These are phyloP conservation scores for Meloe dianella DNA, from an alignment of 2,888 invertebrate genomes.

Conservation along the genomic window DNA sequence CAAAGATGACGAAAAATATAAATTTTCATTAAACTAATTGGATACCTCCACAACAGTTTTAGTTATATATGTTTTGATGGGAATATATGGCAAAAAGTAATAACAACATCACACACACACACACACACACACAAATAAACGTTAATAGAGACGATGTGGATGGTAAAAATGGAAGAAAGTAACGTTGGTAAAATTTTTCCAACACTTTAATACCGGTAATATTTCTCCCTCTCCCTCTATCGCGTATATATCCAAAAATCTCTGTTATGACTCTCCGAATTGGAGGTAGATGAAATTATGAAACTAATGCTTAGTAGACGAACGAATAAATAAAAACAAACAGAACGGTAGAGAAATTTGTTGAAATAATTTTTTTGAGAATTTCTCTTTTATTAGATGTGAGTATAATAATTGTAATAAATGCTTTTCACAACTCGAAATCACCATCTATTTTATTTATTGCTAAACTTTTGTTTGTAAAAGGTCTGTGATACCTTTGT, in stretches of 20 bases:
- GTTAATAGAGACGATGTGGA: constrained; percentile 2
- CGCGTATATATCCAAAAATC: constrained; percentile 41
- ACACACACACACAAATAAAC: no score
- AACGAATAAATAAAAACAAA: constrained; percentile 40
- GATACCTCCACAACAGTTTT: constrained; percentile 7
- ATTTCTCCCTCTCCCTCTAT: constrained; percentile 35
- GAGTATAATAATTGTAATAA: no score
- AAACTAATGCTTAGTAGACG: constrained; percentile 29
- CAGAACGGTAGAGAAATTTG: constrained; percentile 34
- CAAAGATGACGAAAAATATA: constrained; percentile 27
- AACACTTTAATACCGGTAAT: constrained; percentile 33
- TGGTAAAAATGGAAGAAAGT: neutral
- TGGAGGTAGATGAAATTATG: constrained; percentile 41
- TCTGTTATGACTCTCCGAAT: constrained; percentile 49
- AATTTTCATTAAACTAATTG: constrained; percentile 43
- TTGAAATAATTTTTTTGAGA: neutral
- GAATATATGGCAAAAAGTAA: constrained; percentile 33
- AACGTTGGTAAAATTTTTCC: neutral
- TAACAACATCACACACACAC: constrained; percentile 14
- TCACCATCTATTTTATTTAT: constrained; percentile 24
- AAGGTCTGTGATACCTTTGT: constrained; percentile 27
- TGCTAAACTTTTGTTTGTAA: constrained; percentile 27
- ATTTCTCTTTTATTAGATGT: constrained; percentile 9
- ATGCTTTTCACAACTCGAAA: neutral
- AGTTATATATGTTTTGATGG: constrained; percentile 20